phyloP scores from a whole-genome alignment of 2,113 vertebrate species.

The Zootoca vivipara region DNA sequence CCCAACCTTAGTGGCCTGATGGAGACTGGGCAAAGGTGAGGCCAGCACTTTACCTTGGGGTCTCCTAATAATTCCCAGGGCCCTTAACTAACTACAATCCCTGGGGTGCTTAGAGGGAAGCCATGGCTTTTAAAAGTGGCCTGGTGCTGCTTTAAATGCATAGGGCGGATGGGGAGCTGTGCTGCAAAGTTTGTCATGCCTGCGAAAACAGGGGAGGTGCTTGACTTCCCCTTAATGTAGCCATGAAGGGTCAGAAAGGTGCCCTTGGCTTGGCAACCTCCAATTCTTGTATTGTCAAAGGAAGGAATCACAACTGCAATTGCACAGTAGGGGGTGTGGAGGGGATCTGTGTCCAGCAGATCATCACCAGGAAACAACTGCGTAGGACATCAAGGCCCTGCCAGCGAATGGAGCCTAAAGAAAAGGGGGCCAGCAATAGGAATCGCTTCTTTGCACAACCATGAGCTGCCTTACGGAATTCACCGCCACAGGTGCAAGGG shows the following conservation, averaged over 20 bases:
- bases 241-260: constrained; percentile 16
- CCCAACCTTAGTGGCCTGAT: no score
- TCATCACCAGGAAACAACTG: constrained; percentile 23
- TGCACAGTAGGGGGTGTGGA: not conserved
- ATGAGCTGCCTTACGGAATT: not conserved
- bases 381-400: constrained; percentile 27
- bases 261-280: constrained; percentile 32
- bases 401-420: constrained; percentile 11
- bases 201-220: constrained; percentile 47
- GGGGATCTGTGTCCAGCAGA: not conserved
- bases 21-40: no score
- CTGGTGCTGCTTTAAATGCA: no score
- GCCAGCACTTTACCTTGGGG: no score
- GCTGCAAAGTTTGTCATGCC: constrained; percentile 50
- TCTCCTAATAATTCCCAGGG: no score
- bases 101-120: no score
- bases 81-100: no score
- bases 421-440: not conserved
- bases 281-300: constrained; percentile 19
- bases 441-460: not conserved
- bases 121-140: no score
- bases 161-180: not conserved
- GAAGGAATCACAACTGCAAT: no score
- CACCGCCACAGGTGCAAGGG: not conserved
- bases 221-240: constrained; percentile 30